phyloP scores from a whole-genome alignment of 2,797 vertebrate genomes.

The Sibirionetta formosa region DNA sequence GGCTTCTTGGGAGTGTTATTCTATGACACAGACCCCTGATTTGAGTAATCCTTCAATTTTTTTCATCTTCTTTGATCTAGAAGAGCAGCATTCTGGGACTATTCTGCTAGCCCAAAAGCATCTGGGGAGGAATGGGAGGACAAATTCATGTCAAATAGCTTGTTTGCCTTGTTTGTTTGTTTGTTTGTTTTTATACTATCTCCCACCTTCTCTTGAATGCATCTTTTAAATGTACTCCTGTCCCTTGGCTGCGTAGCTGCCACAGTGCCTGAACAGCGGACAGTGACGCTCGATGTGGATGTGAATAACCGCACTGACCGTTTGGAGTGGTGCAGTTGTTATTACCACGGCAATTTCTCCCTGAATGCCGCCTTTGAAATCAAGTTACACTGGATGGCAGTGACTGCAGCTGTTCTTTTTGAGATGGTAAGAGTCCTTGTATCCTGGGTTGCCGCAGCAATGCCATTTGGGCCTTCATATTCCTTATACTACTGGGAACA shows the following conservation, averaged over 20 bases:
- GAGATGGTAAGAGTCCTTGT: constrained; percentile 91
- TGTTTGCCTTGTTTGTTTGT: neutral
- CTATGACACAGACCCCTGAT: neutral
- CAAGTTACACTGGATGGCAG: constrained; percentile 99
- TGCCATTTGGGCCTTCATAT: neutral
- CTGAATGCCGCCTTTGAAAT: constrained; percentile 93
- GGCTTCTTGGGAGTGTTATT: neutral
- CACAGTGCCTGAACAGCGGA: constrained; percentile 96
- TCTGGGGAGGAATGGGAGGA: neutral
- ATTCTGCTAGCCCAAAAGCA: neutral
- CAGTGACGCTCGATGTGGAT: constrained; percentile 94
- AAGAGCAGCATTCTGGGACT: constrained; percentile 35
- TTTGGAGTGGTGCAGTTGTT: constrained; percentile 97
- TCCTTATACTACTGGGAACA: fast-evolving
- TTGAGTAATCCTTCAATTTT: neutral
- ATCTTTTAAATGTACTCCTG: neutral
- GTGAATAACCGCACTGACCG: constrained; percentile 96
- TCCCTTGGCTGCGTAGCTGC: constrained; percentile 83
- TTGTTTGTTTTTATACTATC: neutral
- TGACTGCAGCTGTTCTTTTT: constrained; percentile 95
- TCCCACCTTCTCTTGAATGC: neutral
- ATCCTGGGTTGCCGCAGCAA: neutral
- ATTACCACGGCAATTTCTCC: constrained; percentile 98
- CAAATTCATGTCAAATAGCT: neutral
- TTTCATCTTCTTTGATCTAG: neutral